Percentiles rank a stretch among this genome's conserved stretches.
phyloP scores from a whole-genome alignment of 1,140 invertebrate species.

The Leguminivora glycinivorella region DNA sequence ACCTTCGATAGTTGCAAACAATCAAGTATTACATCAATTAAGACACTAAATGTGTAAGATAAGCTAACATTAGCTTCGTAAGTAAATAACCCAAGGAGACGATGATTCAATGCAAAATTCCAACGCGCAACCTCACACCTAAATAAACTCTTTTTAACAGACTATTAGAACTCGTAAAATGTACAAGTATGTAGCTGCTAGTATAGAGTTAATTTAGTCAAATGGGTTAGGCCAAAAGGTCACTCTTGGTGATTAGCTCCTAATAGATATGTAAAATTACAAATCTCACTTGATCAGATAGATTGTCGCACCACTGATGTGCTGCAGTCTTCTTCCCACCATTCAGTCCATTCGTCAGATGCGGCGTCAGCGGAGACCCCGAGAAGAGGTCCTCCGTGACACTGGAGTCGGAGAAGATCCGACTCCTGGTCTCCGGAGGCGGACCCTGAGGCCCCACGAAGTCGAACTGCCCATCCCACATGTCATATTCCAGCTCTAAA shows the following conservation, averaged over 20 bases:
- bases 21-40: not conserved
- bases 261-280: slow-evolving; percentile 1
- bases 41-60: slow-evolving; percentile 8
- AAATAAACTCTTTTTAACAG: not conserved
- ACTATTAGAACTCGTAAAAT: not conserved
- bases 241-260: not conserved
- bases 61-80: not conserved
- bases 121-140: not conserved
- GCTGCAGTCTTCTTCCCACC: slow-evolving; percentile 79
- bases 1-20: not conserved
- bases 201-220: not conserved
- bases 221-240: not conserved
- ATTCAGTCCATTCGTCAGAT: slow-evolving; percentile 72
- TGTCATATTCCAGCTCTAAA: slow-evolving; percentile 87
- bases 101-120: slow-evolving; percentile 20
- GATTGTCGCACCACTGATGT: slow-evolving; percentile 79
- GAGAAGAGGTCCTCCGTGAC: slow-evolving; percentile 74
- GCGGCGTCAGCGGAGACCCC: slow-evolving; percentile 68
- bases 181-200: not conserved
- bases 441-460: slow-evolving; percentile 83
- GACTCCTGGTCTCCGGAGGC: slow-evolving; percentile 45
- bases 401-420: slow-evolving; percentile 61
- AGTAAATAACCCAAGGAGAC: slow-evolving; percentile 16
- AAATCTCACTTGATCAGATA: slow-evolving; percentile 78
- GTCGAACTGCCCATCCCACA: slow-evolving; percentile 93